Evolutionary conservation across 2,797 vertebrate species (phyloP), one percentile per base, ranked within the genome.

Genomic region (Danio tinwini): DNA sequence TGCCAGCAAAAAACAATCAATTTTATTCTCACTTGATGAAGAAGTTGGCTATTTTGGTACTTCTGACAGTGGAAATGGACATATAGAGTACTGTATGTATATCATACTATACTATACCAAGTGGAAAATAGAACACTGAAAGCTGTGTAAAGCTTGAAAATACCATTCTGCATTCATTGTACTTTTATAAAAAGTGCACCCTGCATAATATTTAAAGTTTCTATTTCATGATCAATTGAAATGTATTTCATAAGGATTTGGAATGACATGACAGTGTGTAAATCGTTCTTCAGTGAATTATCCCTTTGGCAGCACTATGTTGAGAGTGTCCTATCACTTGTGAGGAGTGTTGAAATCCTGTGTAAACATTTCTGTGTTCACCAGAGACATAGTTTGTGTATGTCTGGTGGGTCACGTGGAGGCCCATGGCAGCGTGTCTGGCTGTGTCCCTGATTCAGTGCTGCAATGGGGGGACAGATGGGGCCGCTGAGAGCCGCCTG

Each of bases 381-480:
- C 56, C 7, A 40, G 64, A 50, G 64, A 42, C 64, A 67, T 12
- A 9, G 62, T 80, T 44, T 76, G 16, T 75, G 64, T 84, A 52
- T 74, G 81, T 80, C 64, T 81, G 80, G 10, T 62, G 73, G 76
- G 70, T 82, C 81, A 85, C 79, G 87, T 83, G 86, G 83, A 82
- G 83, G 86, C 79, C 75, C 78, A 61, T 84, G 78, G 83, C 85
- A 76, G 72, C 85, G 83, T 87, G 83, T 90, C 89, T 90, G 86
- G 83, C 88, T 89, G 88, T 90, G 88, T 91, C 82, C 91, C 86
- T 91, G 89, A 90, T 90, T 91, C 87, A 59, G 87, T 88, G 88
- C 88, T 84, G 85, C 89, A 90, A 90, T 84, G 80, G 86, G 90
- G 86, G 88, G 80, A 91, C 92, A 93, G 92, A 93, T 94, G 92